Evolutionary conservation across 1,140 invertebrate genomes (phyloP).

Genomic region (Tetranychus cinnabarinus): DNA sequence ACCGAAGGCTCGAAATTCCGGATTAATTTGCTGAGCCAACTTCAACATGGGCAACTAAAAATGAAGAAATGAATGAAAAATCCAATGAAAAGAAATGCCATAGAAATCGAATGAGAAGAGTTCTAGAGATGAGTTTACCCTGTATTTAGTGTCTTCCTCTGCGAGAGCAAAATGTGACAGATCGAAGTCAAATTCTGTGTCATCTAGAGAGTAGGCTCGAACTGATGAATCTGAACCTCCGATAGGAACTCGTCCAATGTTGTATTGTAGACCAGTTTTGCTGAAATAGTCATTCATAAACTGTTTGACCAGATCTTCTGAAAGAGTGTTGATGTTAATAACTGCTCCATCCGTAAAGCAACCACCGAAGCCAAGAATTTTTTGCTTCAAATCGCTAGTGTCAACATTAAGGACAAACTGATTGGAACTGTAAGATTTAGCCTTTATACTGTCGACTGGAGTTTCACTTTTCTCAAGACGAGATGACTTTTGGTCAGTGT

Average conservation of each 20-base stretch:
- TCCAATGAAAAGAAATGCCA: slow-evolving; percentile 33
- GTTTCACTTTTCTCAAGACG: no score
- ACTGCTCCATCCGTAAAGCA: slow-evolving; percentile 61
- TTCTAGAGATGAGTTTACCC: slow-evolving; percentile 22
- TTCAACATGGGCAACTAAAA: slow-evolving; percentile 39
- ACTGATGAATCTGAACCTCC: slow-evolving; percentile 56
- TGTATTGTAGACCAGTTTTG: slow-evolving; percentile 13
- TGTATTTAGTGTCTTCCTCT: slow-evolving; percentile 36
- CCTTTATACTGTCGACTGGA: no score
- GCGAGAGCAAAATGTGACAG: slow-evolving; percentile 24
- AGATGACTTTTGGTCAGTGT: no score
- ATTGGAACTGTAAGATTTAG: no score
- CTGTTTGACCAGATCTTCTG: slow-evolving; percentile 27
- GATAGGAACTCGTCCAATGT: slow-evolving; percentile 27
- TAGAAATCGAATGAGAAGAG: slow-evolving; percentile 18
- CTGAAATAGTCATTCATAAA: slow-evolving; percentile 16
- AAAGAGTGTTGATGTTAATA: slow-evolving; percentile 42
- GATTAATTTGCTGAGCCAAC: slow-evolving; percentile 23
- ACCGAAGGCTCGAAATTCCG: slow-evolving; percentile 32
- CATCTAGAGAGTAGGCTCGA: slow-evolving; percentile 39
- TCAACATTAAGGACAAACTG: not conserved
- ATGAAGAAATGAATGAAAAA: slow-evolving; percentile 35
- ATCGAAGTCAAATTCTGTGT: slow-evolving; percentile 30
- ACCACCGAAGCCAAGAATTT: slow-evolving; percentile 44
- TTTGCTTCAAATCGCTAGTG: not conserved